Conservation (phyloP, 2,888 invertebrate species). For the Eupithecia abbreviata region DNA sequence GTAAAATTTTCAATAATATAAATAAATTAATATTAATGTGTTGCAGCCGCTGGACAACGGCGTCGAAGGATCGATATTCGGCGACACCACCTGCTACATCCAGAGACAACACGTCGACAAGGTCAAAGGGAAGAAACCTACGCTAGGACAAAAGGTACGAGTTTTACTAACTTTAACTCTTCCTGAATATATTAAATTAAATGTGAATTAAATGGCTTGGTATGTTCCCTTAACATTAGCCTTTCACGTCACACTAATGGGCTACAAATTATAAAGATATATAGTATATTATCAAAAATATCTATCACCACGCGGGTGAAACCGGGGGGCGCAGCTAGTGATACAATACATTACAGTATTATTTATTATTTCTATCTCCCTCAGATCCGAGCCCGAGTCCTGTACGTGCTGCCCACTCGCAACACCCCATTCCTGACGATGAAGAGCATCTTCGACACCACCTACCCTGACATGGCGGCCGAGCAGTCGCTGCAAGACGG, state of each 20-base stretch:
- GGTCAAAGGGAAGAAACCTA: slow-evolving; percentile 69
- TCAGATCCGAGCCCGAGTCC: slow-evolving; percentile 82
- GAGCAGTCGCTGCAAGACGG: neutral
- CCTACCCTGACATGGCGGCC: slow-evolving; percentile 3
- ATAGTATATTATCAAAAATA: too few relatives aligned
- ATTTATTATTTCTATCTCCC: neutral
- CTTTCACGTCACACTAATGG: too few relatives aligned
- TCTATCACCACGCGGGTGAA: too few relatives aligned
- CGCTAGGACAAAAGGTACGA: slow-evolving; percentile 75
- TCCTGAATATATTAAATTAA: too few relatives aligned
- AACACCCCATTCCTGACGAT: slow-evolving; percentile 86
- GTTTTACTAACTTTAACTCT: too few relatives aligned
- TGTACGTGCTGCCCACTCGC: slow-evolving; percentile 87
- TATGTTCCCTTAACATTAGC: too few relatives aligned
- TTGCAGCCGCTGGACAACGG: slow-evolving; percentile 78
- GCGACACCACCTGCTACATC: slow-evolving; percentile 77
- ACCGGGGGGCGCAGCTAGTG: too few relatives aligned
- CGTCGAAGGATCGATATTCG: slow-evolving; percentile 80
- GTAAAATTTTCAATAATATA: too few relatives aligned
- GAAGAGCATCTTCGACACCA: slow-evolving; percentile 8
- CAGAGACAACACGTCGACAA: slow-evolving; percentile 79
- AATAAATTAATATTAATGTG: too few relatives aligned
- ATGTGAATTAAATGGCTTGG: too few relatives aligned
- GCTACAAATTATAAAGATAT: too few relatives aligned
- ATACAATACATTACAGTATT: too few relatives aligned